Base-by-base conservation (phyloP, 2,888 invertebrate species). In the Synergus itoensis region DNA sequence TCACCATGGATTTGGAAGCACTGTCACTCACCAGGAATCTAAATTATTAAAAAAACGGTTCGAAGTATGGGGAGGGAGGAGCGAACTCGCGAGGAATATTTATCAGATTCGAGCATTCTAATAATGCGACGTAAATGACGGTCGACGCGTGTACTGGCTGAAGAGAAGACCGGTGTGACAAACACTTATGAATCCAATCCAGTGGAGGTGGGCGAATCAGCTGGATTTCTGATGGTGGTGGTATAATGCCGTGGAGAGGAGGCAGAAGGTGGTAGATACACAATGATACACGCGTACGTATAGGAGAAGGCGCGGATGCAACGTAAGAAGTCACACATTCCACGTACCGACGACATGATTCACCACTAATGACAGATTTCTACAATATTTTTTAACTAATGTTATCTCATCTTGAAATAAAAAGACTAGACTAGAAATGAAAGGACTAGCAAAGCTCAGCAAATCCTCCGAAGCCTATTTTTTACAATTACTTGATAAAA, bases 131-230 rank as follows among this genome's bases (percentile, higher is more conserved):
- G 76, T 80, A 77, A 82, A 78, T 80, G 79, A 80, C 76, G 65
- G 83, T 79, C 83, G 80, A 79, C 43, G 77, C 81, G 76, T 81
- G 81, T 80, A 82, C 82, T 83, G 83, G 57, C 82, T 80, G 41
- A 80, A 79, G 77, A 53, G 53, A 53, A 69, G 79, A 83, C 83
- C 84, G 85, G 84, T 82, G 82, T 84, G 84, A 85, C 84, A 84
- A 82, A 83, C 78, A 85, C 85, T 85, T 85, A 84, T 82, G 84
- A 81, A 82, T 82, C 76, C 63, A 76, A 28, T 28, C 28, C 28
- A 69, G 76, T 76, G 80, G 73, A 82, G 83, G 82, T 80, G 82
- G 83, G 81, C 84, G 85, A 83, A 84, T 85, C 83, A 83, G 84
- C 84, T 84, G 83, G 81, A 78, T 76, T 69, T 80, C 67, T 73